A percentile compares a stretch with the other conserved stretches of the same genome.
These are phyloP conservation scores for Pheosia tremula DNA, from an alignment of 2,888 invertebrate species.

Conservation along the genomic window DNA sequence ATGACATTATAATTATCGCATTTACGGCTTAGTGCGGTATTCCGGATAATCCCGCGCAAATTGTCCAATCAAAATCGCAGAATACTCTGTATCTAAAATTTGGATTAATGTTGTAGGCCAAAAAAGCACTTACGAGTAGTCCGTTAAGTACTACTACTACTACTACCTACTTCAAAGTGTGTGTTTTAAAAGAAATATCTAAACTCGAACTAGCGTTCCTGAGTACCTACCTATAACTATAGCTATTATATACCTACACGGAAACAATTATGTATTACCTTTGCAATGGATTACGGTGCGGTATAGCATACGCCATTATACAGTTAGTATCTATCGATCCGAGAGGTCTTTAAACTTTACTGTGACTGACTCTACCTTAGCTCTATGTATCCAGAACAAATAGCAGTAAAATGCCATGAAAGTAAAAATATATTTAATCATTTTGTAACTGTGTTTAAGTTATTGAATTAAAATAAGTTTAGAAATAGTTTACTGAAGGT, in stretches of 20 bases:
- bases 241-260: background rate
- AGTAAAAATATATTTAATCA: background rate
- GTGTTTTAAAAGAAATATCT: background rate
- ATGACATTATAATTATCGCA: constrained; percentile 1
- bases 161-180: no score
- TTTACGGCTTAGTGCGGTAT: constrained; percentile 28
- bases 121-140: no score
- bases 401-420: background rate
- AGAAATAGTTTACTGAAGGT: no score
- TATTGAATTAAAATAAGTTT: no score
- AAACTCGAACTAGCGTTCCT: background rate
- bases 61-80: constrained; percentile 23
- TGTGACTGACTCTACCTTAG: background rate
- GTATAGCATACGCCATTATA: constrained; percentile 15
- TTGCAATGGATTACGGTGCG: constrained; percentile 4
- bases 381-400: background rate
- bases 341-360: constrained; percentile 10
- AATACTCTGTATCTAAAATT: constrained; percentile 8
- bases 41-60: constrained; percentile 38
- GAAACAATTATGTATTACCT: background rate
- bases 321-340: constrained; percentile 27
- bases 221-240: background rate
- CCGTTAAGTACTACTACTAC: no score
- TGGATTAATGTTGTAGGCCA: no score
- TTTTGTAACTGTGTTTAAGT: no score